phyloP scores from a whole-genome alignment of 2,797 vertebrate species.

The Sylvilagus floridanus region DNA sequence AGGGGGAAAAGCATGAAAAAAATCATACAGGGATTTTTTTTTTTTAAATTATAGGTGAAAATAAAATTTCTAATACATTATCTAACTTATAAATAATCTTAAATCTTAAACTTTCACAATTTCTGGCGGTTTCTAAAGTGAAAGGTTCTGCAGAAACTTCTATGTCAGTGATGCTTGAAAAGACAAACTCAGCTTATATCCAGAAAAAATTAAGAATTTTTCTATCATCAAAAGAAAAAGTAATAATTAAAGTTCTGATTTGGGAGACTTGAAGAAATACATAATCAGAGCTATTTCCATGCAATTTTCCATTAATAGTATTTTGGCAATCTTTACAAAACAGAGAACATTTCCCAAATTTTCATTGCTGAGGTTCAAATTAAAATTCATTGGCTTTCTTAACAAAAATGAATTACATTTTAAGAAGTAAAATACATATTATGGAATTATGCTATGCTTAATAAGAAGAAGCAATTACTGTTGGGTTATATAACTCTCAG shows the following conservation, averaged over 20 bases:
- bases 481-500: slow-evolving; percentile 4
- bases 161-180: slow-evolving; percentile 44
- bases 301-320: slow-evolving; percentile 37
- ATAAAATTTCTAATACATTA: slow-evolving; percentile 43
- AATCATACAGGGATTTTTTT: neutral
- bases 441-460: slow-evolving; percentile 7
- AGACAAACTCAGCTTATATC: neutral
- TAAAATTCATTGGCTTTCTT: slow-evolving; percentile 33
- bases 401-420: slow-evolving; percentile 44
- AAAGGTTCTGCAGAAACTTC: slow-evolving; percentile 40
- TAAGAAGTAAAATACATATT: slow-evolving; percentile 32
- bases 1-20: neutral
- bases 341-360: slow-evolving; percentile 13
- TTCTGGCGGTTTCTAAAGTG: slow-evolving; percentile 41
- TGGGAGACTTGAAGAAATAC: slow-evolving; percentile 46
- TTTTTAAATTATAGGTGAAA: slow-evolving; percentile 40
- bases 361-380: slow-evolving; percentile 19
- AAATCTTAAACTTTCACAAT: slow-evolving; percentile 25
- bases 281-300: neutral
- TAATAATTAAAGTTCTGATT: slow-evolving; percentile 34
- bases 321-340: slow-evolving; percentile 61
- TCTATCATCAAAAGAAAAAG: neutral
- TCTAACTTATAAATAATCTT: slow-evolving; percentile 48
- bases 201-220: slow-evolving; percentile 10
- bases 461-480: slow-evolving; percentile 32